A percentile compares a stretch with the other conserved stretches of the same genome.
Evolutionary conservation across 2,888 invertebrate genomes (phyloP).

Genomic region (Dione vanillae): DNA sequence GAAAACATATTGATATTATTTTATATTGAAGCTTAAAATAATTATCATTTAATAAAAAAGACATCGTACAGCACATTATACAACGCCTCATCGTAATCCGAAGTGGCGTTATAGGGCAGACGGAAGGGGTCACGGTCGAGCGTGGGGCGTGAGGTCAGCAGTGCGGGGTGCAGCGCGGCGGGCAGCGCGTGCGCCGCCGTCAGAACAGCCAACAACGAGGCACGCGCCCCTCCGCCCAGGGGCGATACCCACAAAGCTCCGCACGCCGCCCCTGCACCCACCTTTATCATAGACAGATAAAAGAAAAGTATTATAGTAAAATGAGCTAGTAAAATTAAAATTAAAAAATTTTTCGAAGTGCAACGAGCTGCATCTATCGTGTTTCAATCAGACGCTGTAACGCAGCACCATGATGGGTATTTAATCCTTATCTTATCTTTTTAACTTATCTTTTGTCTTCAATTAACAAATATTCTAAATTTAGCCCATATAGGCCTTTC

Average conservation of each 20-base stretch:
- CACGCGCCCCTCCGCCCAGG: slow-evolving; percentile 62
- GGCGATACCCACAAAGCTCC: slow-evolving; percentile 74
- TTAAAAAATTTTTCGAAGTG: no score
- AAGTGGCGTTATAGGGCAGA: slow-evolving; percentile 59
- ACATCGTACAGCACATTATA: slow-evolving; percentile 60
- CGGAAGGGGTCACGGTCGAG: slow-evolving; percentile 69
- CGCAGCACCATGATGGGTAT: no score
- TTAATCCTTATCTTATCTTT: no score
- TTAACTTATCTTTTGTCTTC: no score
- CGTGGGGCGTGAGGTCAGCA: slow-evolving; percentile 60
- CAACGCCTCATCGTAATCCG: slow-evolving; percentile 57
- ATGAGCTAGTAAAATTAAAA: no score
- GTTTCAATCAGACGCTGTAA: no score
- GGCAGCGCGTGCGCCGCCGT: slow-evolving; percentile 64
- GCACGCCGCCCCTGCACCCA: slow-evolving; percentile 70
- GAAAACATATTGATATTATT: no score
- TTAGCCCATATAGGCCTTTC: no score
- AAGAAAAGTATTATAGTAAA: no score
- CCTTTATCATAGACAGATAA: no score
- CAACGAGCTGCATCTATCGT: no score
- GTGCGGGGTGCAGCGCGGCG: slow-evolving; percentile 59
- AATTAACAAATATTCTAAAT: no score
- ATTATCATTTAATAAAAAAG: not conserved
- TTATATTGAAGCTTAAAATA: not conserved
- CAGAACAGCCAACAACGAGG: slow-evolving; percentile 57